These are phyloP conservation scores for Odontomachus brunneus DNA, from an alignment of 1,140 invertebrate genomes.

Conservation along the genomic window DNA sequence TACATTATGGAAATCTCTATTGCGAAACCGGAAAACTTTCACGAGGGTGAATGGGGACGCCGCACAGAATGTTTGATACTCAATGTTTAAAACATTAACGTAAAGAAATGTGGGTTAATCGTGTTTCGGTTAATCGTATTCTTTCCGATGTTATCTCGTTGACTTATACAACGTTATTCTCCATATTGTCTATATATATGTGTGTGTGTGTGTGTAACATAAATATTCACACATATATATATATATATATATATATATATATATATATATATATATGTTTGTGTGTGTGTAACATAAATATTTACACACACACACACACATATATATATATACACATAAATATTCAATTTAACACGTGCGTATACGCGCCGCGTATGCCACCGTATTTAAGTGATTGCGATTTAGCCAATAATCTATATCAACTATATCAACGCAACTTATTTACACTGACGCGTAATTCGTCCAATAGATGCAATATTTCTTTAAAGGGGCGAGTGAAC, in stretches of 20 bases:
- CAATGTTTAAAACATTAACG: constrained; percentile 35
- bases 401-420: too few species aligned
- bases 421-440: too few species aligned
- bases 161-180: too few species aligned
- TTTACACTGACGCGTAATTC: too few species aligned
- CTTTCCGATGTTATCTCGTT: background rate
- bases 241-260: background rate
- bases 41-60: background rate
- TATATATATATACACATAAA: constrained; percentile 2
- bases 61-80: constrained; percentile 27
- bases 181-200: background rate
- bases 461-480: too few species aligned
- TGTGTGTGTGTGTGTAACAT: too few species aligned
- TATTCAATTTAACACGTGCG: background rate
- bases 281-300: too few species aligned
- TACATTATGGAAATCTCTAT: constrained; percentile 56
- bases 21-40: constrained; percentile 26
- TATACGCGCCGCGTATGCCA: too few species aligned
- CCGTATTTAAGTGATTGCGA: too few species aligned
- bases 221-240: too few species aligned
- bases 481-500: too few species aligned
- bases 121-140: background rate
- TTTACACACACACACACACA: too few species aligned
- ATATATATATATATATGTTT: background rate
- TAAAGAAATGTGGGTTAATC: constrained; percentile 22